Conservation (phyloP, 1,140 invertebrate species). For the Lamellibrachia luymesi region DNA sequence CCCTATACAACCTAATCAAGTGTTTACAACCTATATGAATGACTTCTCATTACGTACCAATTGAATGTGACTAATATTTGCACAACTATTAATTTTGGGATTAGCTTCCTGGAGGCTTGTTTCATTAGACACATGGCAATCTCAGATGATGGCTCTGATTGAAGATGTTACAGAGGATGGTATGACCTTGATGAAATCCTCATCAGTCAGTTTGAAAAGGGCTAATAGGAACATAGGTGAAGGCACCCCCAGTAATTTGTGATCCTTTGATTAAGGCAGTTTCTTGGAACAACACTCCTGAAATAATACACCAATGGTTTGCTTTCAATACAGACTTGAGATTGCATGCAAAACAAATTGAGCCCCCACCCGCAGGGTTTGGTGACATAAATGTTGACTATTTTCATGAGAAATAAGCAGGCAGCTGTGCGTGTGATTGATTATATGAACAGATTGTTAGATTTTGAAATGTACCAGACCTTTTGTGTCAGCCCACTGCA, state of each 20-base stretch:
- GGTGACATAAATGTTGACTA: not conserved
- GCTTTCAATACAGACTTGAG: not conserved
- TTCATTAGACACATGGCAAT: not conserved
- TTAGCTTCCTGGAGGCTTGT: not conserved
- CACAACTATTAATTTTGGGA: not conserved
- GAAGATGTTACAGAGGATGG: not conserved
- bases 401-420: not conserved
- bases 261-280: not conserved
- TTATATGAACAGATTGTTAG: not conserved
- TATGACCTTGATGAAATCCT: not conserved
- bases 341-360: not conserved
- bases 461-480: not conserved
- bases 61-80: not conserved
- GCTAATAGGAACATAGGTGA: not conserved
- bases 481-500: not conserved
- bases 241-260: not conserved
- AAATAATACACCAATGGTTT: not conserved
- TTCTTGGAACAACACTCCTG: not conserved
- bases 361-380: not conserved
- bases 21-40: not conserved
- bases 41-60: not conserved
- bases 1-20: not conserved
- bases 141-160: not conserved
- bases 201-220: not conserved
- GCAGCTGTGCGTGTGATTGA: not conserved